These are phyloP conservation scores for Indicator indicator DNA, from an alignment of 2,113 vertebrate genomes.

Conservation along the genomic window DNA sequence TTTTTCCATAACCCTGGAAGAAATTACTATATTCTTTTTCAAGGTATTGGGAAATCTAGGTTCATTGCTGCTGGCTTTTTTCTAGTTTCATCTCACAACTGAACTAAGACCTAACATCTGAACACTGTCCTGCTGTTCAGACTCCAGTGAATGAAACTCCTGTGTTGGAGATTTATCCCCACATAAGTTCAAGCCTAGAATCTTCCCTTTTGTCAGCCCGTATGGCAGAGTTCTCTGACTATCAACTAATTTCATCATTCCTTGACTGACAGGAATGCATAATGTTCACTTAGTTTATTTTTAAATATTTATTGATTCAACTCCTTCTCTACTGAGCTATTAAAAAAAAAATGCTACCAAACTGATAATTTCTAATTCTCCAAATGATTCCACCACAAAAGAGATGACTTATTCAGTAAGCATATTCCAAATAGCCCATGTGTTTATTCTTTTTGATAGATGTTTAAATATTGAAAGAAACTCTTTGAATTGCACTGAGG, in stretches of 20 bases:
- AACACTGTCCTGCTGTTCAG: background rate
- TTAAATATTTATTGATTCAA: background rate
- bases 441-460: background rate
- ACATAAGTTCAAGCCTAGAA: background rate
- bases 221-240: background rate
- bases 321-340: background rate
- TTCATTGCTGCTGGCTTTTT: background rate
- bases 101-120: background rate
- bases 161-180: background rate
- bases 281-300: background rate
- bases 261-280: background rate
- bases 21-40: background rate
- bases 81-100: background rate
- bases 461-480: background rate
- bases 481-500: background rate
- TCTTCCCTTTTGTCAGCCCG: background rate
- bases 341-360: background rate
- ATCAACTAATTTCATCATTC: background rate
- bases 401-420: background rate
- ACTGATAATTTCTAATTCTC: background rate
- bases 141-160: background rate
- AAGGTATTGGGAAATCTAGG: background rate
- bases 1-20: slow-evolving; percentile 33
- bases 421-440: background rate
- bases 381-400: background rate